phyloP scores from a whole-genome alignment of 2,113 vertebrate species.

The Stigmatopora nigra region DNA sequence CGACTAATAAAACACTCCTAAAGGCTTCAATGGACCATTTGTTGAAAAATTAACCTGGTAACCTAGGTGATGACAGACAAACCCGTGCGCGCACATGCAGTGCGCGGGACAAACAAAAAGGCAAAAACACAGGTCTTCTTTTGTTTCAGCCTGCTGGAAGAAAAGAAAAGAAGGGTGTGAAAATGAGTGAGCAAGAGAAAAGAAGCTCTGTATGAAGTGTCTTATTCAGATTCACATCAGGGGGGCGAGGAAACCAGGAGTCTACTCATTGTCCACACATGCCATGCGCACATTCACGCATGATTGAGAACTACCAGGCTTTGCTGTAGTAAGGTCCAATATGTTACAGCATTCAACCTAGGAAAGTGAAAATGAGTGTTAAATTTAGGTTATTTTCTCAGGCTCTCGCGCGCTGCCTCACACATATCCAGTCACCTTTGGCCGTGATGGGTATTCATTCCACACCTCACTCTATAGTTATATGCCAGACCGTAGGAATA shows the following conservation, averaged over 20 bases:
- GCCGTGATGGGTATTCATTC: conserved; percentile 43
- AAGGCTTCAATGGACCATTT: too few relatives aligned
- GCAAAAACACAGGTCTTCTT: conserved; percentile 49
- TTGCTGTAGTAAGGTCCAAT: conserved; percentile 58
- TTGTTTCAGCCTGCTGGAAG: conserved; percentile 66
- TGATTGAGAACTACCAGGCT: conserved; percentile 39
- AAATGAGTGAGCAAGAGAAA: conserved; percentile 64
- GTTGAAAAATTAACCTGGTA: neutral
- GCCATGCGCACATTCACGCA: conserved; percentile 47
- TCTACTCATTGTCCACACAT: conserved; percentile 70
- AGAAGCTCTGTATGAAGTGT: conserved; percentile 67
- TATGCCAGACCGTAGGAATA: conserved; percentile 1
- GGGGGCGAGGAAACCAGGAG: conserved; percentile 61
- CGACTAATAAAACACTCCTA: too few relatives aligned
- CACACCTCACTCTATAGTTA: conserved; percentile 17
- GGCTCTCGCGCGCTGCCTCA: conserved; percentile 59
- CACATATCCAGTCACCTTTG: conserved; percentile 61
- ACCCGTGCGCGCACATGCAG: conserved; percentile 12
- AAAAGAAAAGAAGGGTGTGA: conserved; percentile 70
- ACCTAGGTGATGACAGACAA: conserved; percentile 20
- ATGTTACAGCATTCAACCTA: conserved; percentile 70
- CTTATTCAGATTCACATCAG: conserved; percentile 73
- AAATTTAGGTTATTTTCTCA: conserved; percentile 74
- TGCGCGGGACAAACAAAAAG: conserved; percentile 29
- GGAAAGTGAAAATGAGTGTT: conserved; percentile 78